Conservation (phyloP, 2,797 vertebrate genomes). For the Sylvia borin region DNA sequence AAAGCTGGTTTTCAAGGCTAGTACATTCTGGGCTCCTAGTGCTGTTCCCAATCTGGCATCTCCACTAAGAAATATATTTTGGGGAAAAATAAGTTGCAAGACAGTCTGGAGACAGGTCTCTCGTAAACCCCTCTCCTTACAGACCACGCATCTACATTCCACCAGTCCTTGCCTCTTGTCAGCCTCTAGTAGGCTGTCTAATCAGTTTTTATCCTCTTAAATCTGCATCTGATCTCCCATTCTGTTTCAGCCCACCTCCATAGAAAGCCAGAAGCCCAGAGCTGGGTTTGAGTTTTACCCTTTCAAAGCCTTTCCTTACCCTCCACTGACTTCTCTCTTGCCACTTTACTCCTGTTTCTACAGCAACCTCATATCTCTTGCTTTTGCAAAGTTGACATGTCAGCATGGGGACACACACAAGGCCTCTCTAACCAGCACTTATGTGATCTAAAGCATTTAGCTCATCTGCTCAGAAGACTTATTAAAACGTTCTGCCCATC, state of each 20-base stretch:
- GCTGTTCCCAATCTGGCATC: background rate
- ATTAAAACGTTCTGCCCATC: conserved; percentile 37
- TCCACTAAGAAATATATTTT: background rate
- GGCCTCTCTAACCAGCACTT: conserved; percentile 31
- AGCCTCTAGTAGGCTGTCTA: background rate
- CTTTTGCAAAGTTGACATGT: conserved; percentile 25
- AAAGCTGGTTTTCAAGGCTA: background rate
- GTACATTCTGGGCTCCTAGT: background rate
- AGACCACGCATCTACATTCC: background rate
- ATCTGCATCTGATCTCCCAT: background rate
- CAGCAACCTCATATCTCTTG: conserved; percentile 24
- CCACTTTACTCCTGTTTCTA: conserved; percentile 47
- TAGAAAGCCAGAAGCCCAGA: background rate
- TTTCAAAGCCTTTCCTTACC: background rate
- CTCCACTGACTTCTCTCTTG: background rate
- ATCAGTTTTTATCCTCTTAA: background rate
- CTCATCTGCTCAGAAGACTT: conserved; percentile 47
- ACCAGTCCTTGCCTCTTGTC: background rate
- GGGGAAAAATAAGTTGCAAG: background rate
- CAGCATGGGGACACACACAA: conserved; percentile 20
- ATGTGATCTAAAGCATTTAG: conserved; percentile 54
- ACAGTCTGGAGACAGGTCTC: background rate
- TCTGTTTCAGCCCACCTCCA: background rate
- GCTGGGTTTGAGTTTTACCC: background rate
- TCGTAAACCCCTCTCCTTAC: background rate